A percentile compares a stretch with the other conserved stretches of the same genome.
Conservation (phyloP, 23 tunicate species). For the Botrylloides violaceus region DNA sequence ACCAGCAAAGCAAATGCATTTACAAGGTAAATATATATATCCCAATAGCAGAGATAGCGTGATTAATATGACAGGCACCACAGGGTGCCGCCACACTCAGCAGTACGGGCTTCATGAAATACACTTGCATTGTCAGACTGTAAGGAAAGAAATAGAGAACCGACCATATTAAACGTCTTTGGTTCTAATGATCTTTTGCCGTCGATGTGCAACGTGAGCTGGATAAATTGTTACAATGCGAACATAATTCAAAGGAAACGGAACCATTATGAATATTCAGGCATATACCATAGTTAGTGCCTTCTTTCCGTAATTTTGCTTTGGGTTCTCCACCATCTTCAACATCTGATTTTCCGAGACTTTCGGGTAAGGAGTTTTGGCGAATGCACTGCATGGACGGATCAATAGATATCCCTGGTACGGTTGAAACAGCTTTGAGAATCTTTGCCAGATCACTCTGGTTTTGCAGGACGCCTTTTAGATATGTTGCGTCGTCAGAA, state of each 20-base stretch:
- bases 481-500: slow-evolving; percentile 7
- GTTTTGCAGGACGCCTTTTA: slow-evolving; percentile 12
- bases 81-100: no score
- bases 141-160: background rate
- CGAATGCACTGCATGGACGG: background rate
- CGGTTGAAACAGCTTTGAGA: slow-evolving; percentile 5
- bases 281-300: slow-evolving; percentile 6
- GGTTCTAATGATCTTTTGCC: background rate
- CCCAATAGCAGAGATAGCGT: background rate
- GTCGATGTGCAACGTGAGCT: background rate
- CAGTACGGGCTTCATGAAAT: no score
- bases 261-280: slow-evolving; percentile 10
- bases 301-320: background rate
- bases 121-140: no score
- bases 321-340: background rate
- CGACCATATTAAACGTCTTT: background rate
- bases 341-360: background rate
- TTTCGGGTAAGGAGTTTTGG: no score
- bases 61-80: no score
- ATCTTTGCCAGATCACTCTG: slow-evolving; percentile 22
- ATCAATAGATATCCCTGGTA: slow-evolving; percentile 9
- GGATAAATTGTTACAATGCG: slow-evolving; percentile 9
- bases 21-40: background rate
- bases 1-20: slow-evolving; percentile 6
- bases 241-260: slow-evolving; percentile 19